Evolutionary conservation across 2,113 vertebrate species (phyloP), one percentile per base, ranked within the genome.

Genomic region (Oreochromis aureus): DNA sequence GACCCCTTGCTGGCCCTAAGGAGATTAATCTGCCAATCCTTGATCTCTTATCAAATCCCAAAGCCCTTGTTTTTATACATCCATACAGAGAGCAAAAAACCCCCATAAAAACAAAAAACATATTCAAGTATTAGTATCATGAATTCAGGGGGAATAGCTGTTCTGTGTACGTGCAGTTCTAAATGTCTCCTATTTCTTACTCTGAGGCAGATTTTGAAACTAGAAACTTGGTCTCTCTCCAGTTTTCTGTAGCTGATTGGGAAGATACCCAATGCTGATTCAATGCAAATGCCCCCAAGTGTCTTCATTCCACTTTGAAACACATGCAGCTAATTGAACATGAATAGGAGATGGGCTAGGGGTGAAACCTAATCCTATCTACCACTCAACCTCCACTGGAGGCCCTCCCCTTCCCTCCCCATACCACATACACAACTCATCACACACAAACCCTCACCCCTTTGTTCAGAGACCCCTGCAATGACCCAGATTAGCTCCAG

Each of bases 281-380:
- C 59, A 87, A 89, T 94, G 92, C 84, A 89, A 93, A 94, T 94
- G 91, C 89, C 89, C 86, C 24, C 5, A 18, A 91, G 90, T 93
- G 82, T 93, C 93, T 93, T 87, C 84, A 91, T 88, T 86, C 90
- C 82, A 89, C 92, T 92, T 93, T 94, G 92, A 95, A 94, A 94
- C 90, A 89, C 93, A 92, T 90, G 87, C 91, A 89, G 89, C 91
- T 95, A 95, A 95, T 93, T 95, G 94, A 94, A 95, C 94, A 95
- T 92, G 94, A 94, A 95, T 94, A 91, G 94, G 88, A 91, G 94
- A 92, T 94, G 87, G 93, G 91, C 89, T 91, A 63, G 79, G 86
- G 91, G 92, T 93, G 93, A 93, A 95, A 95, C 89, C 85, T 94
- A 93, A 94, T 95, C 93, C 94, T 89, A 93, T 94, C 88, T 93